Evolutionary conservation across 2,888 invertebrate species (phyloP).

Genomic region (Stratiomys singularior): DNA sequence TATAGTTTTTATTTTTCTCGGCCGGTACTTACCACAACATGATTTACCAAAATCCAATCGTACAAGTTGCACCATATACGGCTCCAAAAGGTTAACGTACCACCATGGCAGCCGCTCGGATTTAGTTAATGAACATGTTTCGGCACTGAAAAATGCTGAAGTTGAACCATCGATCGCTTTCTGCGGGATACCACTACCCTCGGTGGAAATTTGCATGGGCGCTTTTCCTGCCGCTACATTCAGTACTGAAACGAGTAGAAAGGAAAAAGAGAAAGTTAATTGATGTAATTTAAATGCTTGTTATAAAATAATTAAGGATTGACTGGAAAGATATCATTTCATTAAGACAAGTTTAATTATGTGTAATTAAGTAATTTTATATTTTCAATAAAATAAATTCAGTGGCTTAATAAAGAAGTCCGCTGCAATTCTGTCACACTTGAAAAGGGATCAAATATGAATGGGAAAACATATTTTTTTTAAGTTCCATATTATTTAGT

Average conservation of each 20-base stretch:
- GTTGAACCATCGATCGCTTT: slow-evolving; percentile 93
- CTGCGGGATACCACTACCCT: slow-evolving; percentile 86
- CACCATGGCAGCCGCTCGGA: slow-evolving; percentile 90
- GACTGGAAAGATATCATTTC: background rate
- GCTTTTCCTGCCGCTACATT: slow-evolving; percentile 96
- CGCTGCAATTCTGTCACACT: no score
- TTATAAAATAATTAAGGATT: background rate
- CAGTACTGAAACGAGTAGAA: slow-evolving; percentile 73
- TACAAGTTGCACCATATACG: slow-evolving; percentile 94
- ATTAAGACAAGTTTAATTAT: no score
- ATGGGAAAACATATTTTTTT: no score
- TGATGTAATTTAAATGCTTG: slow-evolving; percentile 22
- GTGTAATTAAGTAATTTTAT: no score
- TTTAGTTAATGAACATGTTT: slow-evolving; percentile 89
- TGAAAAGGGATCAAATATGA: no score
- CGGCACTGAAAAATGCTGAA: slow-evolving; percentile 80
- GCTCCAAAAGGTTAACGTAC: slow-evolving; percentile 94
- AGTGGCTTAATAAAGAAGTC: no score
- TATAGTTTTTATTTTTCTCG: background rate
- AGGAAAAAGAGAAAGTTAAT: slow-evolving; percentile 23
- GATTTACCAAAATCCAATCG: slow-evolving; percentile 90
- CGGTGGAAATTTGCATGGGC: slow-evolving; percentile 91
- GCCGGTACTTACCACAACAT: slow-evolving; percentile 81
- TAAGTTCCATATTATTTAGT: no score
- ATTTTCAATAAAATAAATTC: no score